A percentile compares a stretch with the other conserved stretches of the same genome.
Evolutionary conservation across 2,888 invertebrate genomes (phyloP).

Genomic region (Campoplex nolae): DNA sequence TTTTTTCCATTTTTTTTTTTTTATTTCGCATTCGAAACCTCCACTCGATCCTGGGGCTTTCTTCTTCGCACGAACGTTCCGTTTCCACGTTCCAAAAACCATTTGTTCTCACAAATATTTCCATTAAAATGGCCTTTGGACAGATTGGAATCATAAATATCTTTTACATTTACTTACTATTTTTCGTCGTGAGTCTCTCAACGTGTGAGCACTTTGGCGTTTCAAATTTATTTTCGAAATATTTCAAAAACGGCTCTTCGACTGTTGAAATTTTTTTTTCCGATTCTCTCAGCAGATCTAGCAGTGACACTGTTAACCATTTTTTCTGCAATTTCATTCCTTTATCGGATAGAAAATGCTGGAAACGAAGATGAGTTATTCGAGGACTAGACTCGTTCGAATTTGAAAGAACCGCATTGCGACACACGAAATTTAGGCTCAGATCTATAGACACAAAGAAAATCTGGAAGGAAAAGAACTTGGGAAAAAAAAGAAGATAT

Average conservation of each 20-base stretch:
- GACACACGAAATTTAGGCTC: background rate
- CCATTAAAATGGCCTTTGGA: background rate
- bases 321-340: too few relatives aligned
- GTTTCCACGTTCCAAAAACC: background rate
- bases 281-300: too few relatives aligned
- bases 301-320: too few relatives aligned
- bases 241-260: background rate
- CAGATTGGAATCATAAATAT: slow-evolving; percentile 6
- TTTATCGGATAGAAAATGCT: too few relatives aligned
- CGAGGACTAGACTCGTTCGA: background rate
- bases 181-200: background rate
- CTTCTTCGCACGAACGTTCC: background rate
- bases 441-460: background rate
- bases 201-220: too few relatives aligned
- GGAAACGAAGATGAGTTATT: background rate
- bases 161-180: background rate
- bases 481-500: background rate
- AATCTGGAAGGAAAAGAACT: background rate
- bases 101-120: slow-evolving; percentile 22
- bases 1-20: slow-evolving; percentile 2
- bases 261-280: too few relatives aligned
- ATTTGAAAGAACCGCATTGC: slow-evolving; percentile 14
- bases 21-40: background rate
- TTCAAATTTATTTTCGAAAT: background rate
- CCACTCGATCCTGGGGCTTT: background rate